Base-by-base conservation (phyloP, 2,797 vertebrate genomes). In the Taeniopygia guttata region DNA sequence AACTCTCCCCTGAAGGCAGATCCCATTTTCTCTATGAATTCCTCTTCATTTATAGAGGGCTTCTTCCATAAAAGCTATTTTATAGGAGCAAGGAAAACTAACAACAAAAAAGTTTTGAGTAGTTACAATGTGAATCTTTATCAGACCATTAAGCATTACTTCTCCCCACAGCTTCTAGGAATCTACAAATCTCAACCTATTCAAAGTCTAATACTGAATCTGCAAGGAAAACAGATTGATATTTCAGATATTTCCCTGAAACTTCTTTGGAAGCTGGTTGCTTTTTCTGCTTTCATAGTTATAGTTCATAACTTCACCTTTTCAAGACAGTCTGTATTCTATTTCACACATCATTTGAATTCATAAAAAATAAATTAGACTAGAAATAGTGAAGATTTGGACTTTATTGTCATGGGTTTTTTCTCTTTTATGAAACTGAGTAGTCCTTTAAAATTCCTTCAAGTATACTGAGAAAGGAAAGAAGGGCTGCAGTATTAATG, bases 301-400 rank as follows among this genome's bases (percentile, higher is more conserved):
- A 40, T 8, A 70, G 72, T 60, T 92, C 89, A 66, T 79, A 89
- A 46, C 8, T 63, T 87, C 75, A 89, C 22, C 66, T 36, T 64
- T 94, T 87, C 84, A 93, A 94, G 70, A 75, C 43, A 91, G 27
- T 8, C 76, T 82, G 18, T 92, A 63, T 73, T 84, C 81, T 67
- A 97, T 96, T 96, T 95, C 88, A 96, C 51, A 88, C 56, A 80
- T 79, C 34, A 95, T 93, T 96, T 96, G 54, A 76, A 96, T 79
- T 92, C 12, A 94, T 84, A 56, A 75, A 91, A 94, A 72, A 75
- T 52, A 81, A 60, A 70, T 84, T 25, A 87, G 36, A 45, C 34
- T 48, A 84, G 62, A 91, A 89, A 77, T 48, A 87, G 27, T 7
- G 43, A 75, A 26, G 29, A 13, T 7, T 54, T 59, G 6, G 49